Evolutionary conservation across 2,888 invertebrate species (phyloP).

Genomic region (Myopa testacea): DNA sequence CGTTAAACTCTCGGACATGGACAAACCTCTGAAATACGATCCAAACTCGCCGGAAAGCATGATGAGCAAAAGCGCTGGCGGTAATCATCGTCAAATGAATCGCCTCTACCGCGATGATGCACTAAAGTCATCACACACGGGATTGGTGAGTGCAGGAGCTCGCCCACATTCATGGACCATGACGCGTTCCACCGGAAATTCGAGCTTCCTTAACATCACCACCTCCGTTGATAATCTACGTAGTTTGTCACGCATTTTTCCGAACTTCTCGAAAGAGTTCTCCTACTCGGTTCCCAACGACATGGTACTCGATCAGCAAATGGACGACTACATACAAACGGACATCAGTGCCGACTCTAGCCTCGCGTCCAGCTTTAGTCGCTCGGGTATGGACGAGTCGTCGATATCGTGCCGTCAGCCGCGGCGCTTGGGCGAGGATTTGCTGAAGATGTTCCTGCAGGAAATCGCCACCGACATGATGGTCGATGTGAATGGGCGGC

Average conservation of each 20-base stretch:
- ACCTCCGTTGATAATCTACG: slow-evolving; percentile 72
- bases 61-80: slow-evolving; percentile 66
- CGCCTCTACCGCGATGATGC: slow-evolving; percentile 65
- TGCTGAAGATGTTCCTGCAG: slow-evolving; percentile 90
- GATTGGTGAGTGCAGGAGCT: slow-evolving; percentile 53
- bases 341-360: slow-evolving; percentile 73
- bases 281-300: slow-evolving; percentile 67
- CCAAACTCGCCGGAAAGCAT: slow-evolving; percentile 65
- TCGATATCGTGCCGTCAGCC: slow-evolving; percentile 69
- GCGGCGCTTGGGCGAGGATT: slow-evolving; percentile 84
- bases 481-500: slow-evolving; percentile 84
- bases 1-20: slow-evolving; percentile 84
- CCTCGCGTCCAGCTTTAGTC: slow-evolving; percentile 72
- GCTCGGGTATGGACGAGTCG: slow-evolving; percentile 71
- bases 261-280: slow-evolving; percentile 70
- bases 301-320: slow-evolving; percentile 58
- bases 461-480: slow-evolving; percentile 91
- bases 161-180: slow-evolving; percentile 71
- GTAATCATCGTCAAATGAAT: slow-evolving; percentile 63
- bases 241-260: slow-evolving; percentile 74
- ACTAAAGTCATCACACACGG: slow-evolving; percentile 24
- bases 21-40: slow-evolving; percentile 72
- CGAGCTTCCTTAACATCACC: slow-evolving; percentile 69
- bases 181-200: slow-evolving; percentile 73
- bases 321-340: slow-evolving; percentile 68